Base-by-base conservation (phyloP, 1,140 invertebrate genomes). In the Pantala flavescens region DNA sequence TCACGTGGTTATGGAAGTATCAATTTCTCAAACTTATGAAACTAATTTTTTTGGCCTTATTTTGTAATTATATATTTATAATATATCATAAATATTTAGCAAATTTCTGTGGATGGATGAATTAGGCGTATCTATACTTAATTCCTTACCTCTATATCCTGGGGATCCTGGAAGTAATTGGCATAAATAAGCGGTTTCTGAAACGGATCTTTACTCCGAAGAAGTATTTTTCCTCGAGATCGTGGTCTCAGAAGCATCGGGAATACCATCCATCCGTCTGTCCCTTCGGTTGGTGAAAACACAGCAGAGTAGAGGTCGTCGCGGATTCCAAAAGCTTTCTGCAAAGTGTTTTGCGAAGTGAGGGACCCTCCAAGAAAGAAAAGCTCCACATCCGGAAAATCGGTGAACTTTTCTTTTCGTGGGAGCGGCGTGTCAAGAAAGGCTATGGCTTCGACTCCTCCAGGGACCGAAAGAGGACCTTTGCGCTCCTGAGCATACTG, bases 151-250 rank as follows among this genome's bases (percentile, higher is more conserved):
- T 88, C 83, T 42, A 90, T 78, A 77, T 93, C 91, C 24, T 89
- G 86, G 0, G 85, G 76, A 81, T 90, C 82, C 24, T 85, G 82
- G 72, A 92, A 89, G 78, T 94, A 95, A 77, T 94, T 93, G 0
- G 94, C 89, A 78, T 92, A 88, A 21, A 98, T 90, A n/a, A 88
- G 82, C 0, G 96, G 96, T 79, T 92, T 89, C 12, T 87, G 84
- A 71, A 87, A 86, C 7, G 93, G 93, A 82, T 94, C 88, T 70
- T 81, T 88, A 76, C 85, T 87, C 75, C 85, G 84, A 3, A 95
- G 82, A 79, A 86, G 85, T 28, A 96, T 85, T 74, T 84, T 86
- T 0, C 93, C 94, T 73, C 84, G 85, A 42, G 90, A 92, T 81
- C 91, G 89, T 0, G 93, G 93, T 70, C 89, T 83, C 82, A 93